Evolutionary conservation across 2,113 vertebrate genomes (phyloP).

Genomic region (Atlantisia rogersi): DNA sequence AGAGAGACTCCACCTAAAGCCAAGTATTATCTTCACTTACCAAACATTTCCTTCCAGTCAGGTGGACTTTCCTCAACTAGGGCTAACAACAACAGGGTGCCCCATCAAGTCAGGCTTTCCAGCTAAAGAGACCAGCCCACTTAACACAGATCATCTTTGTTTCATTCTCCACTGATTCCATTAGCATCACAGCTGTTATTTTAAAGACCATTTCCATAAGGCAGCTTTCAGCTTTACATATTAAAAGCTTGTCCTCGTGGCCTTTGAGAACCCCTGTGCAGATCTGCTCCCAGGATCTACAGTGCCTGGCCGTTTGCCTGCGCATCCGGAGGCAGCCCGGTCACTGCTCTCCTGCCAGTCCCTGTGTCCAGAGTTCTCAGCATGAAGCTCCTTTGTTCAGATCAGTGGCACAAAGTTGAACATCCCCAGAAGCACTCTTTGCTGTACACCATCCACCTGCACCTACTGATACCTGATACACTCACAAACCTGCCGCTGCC

Average conservation of each 20-base stretch:
- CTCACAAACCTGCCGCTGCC: background rate
- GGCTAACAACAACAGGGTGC: background rate
- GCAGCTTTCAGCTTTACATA: background rate
- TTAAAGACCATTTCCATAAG: background rate
- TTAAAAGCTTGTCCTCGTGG: background rate
- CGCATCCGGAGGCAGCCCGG: rapidly evolving
- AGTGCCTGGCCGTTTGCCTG: background rate
- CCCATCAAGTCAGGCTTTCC: background rate
- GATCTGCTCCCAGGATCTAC: background rate
- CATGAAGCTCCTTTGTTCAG: background rate
- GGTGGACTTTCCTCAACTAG: background rate
- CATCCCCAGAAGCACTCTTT: background rate
- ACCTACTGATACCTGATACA: background rate
- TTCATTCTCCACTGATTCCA: background rate
- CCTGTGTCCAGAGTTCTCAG: background rate
- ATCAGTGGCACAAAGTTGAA: background rate
- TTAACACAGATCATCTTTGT: background rate
- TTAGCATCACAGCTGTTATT: background rate
- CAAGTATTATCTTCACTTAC: background rate
- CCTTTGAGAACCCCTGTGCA: background rate
- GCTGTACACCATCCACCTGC: background rate
- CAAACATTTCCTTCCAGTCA: background rate
- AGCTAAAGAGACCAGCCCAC: background rate
- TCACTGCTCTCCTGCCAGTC: background rate
- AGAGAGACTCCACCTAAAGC: background rate